These are phyloP conservation scores for Pseudomugil gertrudae DNA, from an alignment of 2,797 vertebrate species.

Conservation along the genomic window DNA sequence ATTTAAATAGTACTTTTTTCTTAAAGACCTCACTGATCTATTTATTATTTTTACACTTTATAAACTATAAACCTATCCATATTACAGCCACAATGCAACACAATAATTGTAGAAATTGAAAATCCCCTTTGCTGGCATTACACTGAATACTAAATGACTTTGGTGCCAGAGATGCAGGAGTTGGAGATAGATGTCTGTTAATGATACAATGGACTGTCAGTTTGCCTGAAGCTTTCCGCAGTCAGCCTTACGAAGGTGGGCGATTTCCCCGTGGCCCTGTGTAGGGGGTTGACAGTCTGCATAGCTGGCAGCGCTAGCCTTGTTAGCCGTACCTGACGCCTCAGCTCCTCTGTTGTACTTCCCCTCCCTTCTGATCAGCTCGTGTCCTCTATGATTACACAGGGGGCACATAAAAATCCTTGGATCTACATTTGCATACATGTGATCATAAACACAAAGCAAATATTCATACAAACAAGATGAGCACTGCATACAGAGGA, in stretches of 20 bases:
- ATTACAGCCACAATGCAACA: not conserved
- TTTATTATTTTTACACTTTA: not conserved
- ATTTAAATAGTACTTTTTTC: no score
- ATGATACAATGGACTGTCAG: constrained; percentile 14
- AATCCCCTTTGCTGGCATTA: constrained; percentile 5
- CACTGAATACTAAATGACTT: constrained; percentile 22
- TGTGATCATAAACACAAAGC: constrained; percentile 39
- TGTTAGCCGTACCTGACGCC: constrained; percentile 58
- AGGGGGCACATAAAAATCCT: constrained; percentile 36
- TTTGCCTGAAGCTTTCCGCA: constrained; percentile 32
- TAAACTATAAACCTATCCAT: constrained; percentile 1
- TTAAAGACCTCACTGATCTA: not conserved
- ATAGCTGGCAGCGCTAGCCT: constrained; percentile 50
- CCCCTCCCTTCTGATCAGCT: constrained; percentile 41
- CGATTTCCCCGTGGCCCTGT: constrained; percentile 32
- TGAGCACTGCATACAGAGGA: constrained; percentile 2
- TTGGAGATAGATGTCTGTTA: constrained; percentile 15
- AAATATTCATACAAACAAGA: constrained; percentile 60
- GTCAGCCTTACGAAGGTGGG: constrained; percentile 8
- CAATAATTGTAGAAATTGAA: not conserved
- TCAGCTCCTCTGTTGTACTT: constrained; percentile 35
- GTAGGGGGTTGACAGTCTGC: constrained; percentile 17
- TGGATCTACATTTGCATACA: constrained; percentile 38
- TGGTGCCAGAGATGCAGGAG: constrained; percentile 6
- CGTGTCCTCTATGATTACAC: constrained; percentile 46